Evolutionary conservation across 2,113 vertebrate species (phyloP).

Genomic region (Gallinago jamesoni): DNA sequence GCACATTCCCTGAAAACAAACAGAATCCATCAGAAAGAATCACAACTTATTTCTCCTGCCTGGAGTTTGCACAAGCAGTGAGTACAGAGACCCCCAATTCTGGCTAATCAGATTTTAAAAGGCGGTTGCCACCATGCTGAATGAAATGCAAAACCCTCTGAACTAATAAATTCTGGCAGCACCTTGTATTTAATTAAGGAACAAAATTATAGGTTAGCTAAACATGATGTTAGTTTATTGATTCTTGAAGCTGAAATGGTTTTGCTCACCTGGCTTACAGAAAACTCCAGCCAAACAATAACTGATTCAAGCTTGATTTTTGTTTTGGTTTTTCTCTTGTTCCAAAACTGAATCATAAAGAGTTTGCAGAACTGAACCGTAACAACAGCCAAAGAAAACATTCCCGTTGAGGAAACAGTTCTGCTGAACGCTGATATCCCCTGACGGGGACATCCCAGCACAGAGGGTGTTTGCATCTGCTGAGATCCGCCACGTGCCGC

Average conservation of each 20-base stretch:
- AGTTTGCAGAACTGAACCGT: neutral
- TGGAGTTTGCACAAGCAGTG: neutral
- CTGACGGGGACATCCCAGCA: neutral
- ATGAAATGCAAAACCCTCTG: neutral
- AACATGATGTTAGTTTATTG: neutral
- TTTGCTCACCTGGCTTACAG: neutral
- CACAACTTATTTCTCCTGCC: neutral
- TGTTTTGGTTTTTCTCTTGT: neutral
- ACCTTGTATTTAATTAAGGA: neutral
- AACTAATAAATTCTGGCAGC: neutral
- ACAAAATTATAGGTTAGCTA: neutral
- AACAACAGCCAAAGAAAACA: neutral
- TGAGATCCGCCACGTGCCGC: rapidly evolving
- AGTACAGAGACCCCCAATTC: neutral
- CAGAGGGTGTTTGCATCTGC: neutral
- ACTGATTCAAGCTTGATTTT: neutral
- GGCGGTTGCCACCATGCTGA: neutral
- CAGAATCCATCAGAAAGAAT: neutral
- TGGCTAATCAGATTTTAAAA: neutral
- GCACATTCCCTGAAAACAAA: neutral
- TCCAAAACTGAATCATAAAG: neutral
- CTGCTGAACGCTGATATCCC: neutral
- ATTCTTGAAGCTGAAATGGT: neutral
- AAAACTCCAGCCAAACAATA: neutral
- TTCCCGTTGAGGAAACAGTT: neutral